Evolutionary conservation across 2,797 vertebrate genomes (phyloP), one percentile per base, ranked within the genome.

Genomic region (Galago senegalensis): DNA sequence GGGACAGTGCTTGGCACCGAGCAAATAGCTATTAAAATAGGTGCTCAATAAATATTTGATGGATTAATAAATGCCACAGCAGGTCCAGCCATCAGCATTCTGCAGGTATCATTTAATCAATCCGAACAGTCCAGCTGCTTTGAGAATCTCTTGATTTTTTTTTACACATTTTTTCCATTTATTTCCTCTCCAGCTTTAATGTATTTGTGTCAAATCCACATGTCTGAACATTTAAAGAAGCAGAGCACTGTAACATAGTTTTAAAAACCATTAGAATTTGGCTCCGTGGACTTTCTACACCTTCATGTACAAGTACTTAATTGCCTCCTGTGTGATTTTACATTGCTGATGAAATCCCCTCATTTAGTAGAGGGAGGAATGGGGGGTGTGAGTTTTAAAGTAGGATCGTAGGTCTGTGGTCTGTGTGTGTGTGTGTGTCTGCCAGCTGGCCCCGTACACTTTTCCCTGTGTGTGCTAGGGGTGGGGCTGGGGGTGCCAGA

Each of bases 131-230:
- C 40, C 53, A 43, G 91, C 87, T 90, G 81, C 75, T 46, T 69
- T 63, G 46, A 97, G 82, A 94, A 63, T 18, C 58, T 80, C 69
- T 53, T 91, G 56, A 58, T 93, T 87, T n/a, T 63, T 95, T 91
- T 91, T 58, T 70, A 77, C 46, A 46, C 72, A 37, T 65, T 89
- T 80, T 96, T 97, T 93, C 88, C 58, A 83, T 43, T 94, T 91
- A 76, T 81, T 89, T 58, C 73, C 85, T 93, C 37, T 90, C 31
- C 89, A 46, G 63, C 75, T 87, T 97, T 96, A 97, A 91, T 96
- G 91, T 91, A 95, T 97, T 97, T 97, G 63, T 95, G 97, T 97
- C 95, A 96, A 89, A 53, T 80, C 37, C 40, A 79, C 76, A 97
- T 86, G 72, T 92, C 63, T 88, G 82, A 89, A 88, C 69, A 90